Evolutionary conservation across 2,888 invertebrate genomes (phyloP).

Genomic region (Cecidostiba fungosa): DNA sequence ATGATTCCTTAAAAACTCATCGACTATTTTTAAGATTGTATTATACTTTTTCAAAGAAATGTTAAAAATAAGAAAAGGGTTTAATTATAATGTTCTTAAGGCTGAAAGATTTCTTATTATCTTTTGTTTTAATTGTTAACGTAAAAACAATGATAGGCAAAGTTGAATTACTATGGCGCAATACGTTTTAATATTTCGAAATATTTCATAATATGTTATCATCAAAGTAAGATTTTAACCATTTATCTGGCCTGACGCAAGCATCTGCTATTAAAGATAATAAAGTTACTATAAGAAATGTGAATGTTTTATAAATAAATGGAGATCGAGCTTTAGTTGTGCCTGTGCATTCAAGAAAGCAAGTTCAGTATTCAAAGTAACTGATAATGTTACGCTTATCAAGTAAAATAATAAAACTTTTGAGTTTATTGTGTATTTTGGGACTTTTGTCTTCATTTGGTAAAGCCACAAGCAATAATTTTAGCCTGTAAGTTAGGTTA

Average conservation of each 20-base stretch:
- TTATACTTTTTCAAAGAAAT: no score
- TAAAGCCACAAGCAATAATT: background rate
- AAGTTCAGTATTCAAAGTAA: background rate
- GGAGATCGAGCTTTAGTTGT: background rate
- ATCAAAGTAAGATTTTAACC: background rate
- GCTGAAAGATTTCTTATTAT: no score
- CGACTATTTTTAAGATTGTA: no score
- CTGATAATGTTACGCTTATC: background rate
- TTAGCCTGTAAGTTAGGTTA: background rate
- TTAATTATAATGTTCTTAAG: no score
- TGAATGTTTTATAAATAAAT: background rate
- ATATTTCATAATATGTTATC: background rate
- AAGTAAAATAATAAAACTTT: background rate
- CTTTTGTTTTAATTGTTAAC: no score
- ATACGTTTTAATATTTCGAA: background rate
- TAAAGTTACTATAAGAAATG: background rate
- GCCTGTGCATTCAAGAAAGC: background rate
- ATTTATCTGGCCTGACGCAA: background rate
- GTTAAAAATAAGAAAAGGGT: no score
- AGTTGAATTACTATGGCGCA: no score
- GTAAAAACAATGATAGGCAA: no score
- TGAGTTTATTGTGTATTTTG: background rate
- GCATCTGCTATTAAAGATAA: background rate
- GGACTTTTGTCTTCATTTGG: background rate
- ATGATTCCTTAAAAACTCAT: no score